A percentile compares a stretch with the other conserved stretches of the same genome.
These are phyloP conservation scores for Apteryx owenii DNA, from an alignment of 2,113 vertebrate genomes.

Conservation along the genomic window DNA sequence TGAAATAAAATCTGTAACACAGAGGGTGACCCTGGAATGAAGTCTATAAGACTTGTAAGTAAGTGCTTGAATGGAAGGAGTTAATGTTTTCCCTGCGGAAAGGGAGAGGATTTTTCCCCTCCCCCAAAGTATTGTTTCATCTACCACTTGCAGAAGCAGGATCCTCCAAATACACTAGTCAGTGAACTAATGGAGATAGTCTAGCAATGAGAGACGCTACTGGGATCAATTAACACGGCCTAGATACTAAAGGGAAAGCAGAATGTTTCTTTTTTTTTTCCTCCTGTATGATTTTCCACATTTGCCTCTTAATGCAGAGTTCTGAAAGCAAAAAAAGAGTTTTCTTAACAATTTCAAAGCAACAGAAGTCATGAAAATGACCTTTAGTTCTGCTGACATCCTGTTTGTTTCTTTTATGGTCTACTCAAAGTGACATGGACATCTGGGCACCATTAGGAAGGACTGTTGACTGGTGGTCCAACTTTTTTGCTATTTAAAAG, in stretches of 20 bases:
- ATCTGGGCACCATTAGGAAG: not conserved
- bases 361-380: not conserved
- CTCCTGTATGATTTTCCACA: not conserved
- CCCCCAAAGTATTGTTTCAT: constrained; percentile 14
- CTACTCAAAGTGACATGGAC: not conserved
- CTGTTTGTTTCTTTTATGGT: not conserved
- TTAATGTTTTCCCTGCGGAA: constrained; percentile 3
- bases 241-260: constrained; percentile 26
- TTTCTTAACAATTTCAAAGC: not conserved
- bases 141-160: constrained; percentile 11
- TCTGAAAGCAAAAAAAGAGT: not conserved
- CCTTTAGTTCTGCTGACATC: not conserved
- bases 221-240: constrained; percentile 36
- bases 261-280: not conserved
- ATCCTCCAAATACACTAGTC: constrained; percentile 12
- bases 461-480: not conserved
- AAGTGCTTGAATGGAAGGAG: not conserved
- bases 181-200: not conserved
- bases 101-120: constrained; percentile 7
- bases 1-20: not conserved
- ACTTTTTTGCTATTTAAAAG: not conserved
- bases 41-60: not conserved
- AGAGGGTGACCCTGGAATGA: not conserved
- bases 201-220: not conserved
- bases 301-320: not conserved